A percentile compares a stretch with the other conserved stretches of the same genome.
phyloP scores from a whole-genome alignment of 2,113 vertebrate species.

The Elephas maximus region DNA sequence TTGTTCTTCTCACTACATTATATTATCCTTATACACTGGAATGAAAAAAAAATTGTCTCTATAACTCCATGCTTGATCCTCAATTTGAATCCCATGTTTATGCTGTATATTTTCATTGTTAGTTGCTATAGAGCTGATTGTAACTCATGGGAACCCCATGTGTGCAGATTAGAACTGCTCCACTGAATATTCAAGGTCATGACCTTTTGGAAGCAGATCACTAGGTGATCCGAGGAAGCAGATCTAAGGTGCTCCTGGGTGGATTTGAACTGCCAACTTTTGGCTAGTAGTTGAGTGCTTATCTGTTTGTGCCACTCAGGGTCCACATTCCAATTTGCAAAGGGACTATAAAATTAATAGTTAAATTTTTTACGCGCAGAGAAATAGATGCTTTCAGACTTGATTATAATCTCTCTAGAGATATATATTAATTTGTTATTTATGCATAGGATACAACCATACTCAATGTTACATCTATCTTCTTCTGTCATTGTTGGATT shows the following conservation, averaged over 20 bases:
- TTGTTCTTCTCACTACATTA: not conserved
- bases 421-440: not conserved
- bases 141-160: no score
- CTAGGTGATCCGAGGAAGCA: no score
- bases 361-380: not conserved
- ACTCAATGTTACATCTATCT: not conserved
- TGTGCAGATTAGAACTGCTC: no score
- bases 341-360: not conserved
- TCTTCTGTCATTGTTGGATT: not conserved
- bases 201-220: no score
- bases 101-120: no score
- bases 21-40: not conserved
- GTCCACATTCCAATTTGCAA: no score
- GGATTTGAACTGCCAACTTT: no score
- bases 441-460: not conserved
- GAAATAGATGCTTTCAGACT: not conserved
- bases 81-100: not conserved
- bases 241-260: no score
- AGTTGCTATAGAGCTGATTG: no score
- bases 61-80: not conserved
- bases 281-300: no score
- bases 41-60: not conserved
- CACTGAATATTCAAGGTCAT: no score
- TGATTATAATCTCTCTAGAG: not conserved
- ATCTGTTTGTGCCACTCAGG: no score